phyloP scores from a whole-genome alignment of 1,140 invertebrate genomes.

The Caerostris darwini region DNA sequence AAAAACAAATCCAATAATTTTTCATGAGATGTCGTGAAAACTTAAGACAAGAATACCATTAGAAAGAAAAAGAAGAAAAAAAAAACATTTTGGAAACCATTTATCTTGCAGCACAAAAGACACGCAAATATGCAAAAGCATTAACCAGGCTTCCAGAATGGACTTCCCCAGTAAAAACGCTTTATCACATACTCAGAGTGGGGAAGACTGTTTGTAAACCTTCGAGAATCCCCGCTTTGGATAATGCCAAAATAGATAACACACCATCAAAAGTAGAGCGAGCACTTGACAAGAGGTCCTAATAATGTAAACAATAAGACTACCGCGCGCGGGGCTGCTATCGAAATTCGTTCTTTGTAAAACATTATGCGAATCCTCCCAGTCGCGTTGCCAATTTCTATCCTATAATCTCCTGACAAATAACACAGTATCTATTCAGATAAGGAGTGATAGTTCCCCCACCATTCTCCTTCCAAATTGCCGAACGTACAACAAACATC shows the following conservation, averaged over 20 bases:
- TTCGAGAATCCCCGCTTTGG: background rate
- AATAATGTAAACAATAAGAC: constrained; percentile 26
- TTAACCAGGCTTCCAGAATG: background rate
- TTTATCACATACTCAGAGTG: background rate
- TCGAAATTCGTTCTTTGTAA: background rate
- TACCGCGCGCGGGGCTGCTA: constrained; percentile 24
- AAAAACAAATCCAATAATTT: background rate
- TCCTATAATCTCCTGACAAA: constrained; percentile 50
- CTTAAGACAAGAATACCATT: background rate
- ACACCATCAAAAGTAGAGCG: too few species aligned
- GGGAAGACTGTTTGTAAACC: constrained; percentile 8
- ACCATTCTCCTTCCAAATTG: background rate
- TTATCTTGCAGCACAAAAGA: background rate
- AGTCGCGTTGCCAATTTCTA: background rate
- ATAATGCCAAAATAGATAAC: constrained; percentile 49
- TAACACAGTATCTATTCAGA: constrained; percentile 39
- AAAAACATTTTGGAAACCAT: constrained; percentile 32
- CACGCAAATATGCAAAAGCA: background rate
- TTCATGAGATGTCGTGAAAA: background rate
- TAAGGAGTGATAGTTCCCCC: background rate
- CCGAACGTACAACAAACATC: background rate
- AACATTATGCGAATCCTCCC: constrained; percentile 25
- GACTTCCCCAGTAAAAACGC: background rate
- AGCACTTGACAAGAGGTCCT: constrained; percentile 5
- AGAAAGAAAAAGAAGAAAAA: background rate